Conservation (phyloP, 2,797 vertebrate species). For the Oryzias dopingdopingensis region DNA sequence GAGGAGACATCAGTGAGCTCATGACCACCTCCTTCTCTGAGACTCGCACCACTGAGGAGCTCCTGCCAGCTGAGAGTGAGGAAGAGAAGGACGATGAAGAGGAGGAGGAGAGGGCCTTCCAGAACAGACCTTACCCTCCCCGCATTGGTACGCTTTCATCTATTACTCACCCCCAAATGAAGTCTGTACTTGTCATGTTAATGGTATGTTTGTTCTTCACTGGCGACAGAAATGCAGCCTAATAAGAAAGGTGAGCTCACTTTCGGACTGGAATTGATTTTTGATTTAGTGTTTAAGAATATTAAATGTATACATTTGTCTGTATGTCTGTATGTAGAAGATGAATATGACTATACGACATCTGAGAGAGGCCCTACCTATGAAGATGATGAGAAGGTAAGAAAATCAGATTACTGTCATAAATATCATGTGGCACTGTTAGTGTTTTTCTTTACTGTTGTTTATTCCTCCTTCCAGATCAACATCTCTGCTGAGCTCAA, state of each 20-base stretch:
- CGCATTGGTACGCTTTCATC: slow-evolving; percentile 64
- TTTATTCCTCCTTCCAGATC: slow-evolving; percentile 64
- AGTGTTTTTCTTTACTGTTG: neutral
- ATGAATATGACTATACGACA: slow-evolving; percentile 82
- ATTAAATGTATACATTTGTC: slow-evolving; percentile 15
- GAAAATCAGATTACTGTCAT: neutral
- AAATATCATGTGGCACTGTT: too few species aligned
- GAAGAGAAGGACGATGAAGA: slow-evolving; percentile 82
- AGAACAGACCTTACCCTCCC: slow-evolving; percentile 80
- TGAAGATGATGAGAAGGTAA: slow-evolving; percentile 86
- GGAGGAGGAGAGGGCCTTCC: slow-evolving; percentile 78
- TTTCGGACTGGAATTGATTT: neutral
- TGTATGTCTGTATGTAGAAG: slow-evolving; percentile 53
- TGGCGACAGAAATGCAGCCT: slow-evolving; percentile 72
- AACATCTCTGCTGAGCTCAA: slow-evolving; percentile 85
- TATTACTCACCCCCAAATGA: neutral
- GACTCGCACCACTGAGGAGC: slow-evolving; percentile 80
- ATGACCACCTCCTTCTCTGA: slow-evolving; percentile 85
- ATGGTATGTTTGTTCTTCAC: neutral
- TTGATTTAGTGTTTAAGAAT: neutral
- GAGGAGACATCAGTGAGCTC: slow-evolving; percentile 79
- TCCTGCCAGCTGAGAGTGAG: slow-evolving; percentile 79
- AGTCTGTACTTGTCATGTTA: neutral
- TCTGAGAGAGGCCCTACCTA: slow-evolving; percentile 79
- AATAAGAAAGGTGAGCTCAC: slow-evolving; percentile 80